Conservation (phyloP, 2,888 invertebrate species). For the Synergus laeviventris region DNA sequence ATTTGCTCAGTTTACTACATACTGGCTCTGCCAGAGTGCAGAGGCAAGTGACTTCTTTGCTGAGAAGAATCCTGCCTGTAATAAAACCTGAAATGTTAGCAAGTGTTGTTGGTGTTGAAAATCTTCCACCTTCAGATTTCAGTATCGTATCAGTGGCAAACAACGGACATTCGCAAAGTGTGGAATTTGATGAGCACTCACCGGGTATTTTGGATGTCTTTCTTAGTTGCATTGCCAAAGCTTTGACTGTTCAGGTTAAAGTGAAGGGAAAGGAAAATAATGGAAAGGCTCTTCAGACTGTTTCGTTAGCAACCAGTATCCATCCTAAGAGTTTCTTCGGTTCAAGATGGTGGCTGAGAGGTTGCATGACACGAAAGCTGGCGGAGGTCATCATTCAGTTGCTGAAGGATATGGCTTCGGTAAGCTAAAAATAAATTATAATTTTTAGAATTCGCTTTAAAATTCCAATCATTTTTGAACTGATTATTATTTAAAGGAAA, state of each 20-base stretch:
- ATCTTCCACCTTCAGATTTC: constrained; percentile 86
- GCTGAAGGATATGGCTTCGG: constrained; percentile 94
- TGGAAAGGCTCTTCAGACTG: constrained; percentile 76
- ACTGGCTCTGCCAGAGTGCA: constrained; percentile 97
- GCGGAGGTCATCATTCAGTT: constrained; percentile 92
- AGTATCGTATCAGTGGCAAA: constrained; percentile 82
- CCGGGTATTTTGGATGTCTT: constrained; percentile 92
- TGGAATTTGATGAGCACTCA: constrained; percentile 78
- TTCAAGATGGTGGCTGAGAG: constrained; percentile 90
- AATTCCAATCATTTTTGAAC: constrained; percentile 5
- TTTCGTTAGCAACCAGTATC: constrained; percentile 80
- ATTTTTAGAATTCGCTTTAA: background rate
- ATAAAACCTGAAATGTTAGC: constrained; percentile 91
- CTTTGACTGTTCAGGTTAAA: constrained; percentile 93
- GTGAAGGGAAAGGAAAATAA: constrained; percentile 81
- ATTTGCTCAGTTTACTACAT: constrained; percentile 91
- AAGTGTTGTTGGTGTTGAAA: constrained; percentile 84
- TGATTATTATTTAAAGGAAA: constrained; percentile 81
- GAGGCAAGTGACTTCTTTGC: constrained; percentile 91
- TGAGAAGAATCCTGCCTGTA: constrained; percentile 92
- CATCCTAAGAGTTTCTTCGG: constrained; percentile 79
- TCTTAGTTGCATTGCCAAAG: constrained; percentile 92
- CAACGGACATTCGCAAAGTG: constrained; percentile 74
- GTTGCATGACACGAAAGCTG: constrained; percentile 88
- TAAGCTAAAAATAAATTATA: constrained; percentile 75